A percentile compares a stretch with the other conserved stretches of the same genome.
These are phyloP conservation scores for Callocephalon fimbriatum DNA, from an alignment of 2,113 vertebrate genomes.

Conservation along the genomic window DNA sequence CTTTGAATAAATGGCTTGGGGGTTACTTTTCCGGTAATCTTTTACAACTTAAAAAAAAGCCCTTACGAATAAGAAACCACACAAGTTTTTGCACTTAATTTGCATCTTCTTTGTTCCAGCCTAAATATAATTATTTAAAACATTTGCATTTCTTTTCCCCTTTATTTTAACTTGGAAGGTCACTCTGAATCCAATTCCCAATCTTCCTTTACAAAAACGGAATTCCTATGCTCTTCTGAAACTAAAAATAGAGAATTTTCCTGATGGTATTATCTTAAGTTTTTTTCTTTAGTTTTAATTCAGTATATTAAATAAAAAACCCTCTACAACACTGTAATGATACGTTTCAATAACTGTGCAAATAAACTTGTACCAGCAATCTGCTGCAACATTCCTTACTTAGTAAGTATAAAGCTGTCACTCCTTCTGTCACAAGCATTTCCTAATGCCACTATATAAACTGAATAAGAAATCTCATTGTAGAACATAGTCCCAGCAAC, in stretches of 20 bases:
- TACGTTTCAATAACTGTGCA: neutral
- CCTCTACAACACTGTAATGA: neutral
- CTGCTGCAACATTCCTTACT: neutral
- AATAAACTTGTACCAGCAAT: neutral
- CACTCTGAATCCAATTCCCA: neutral
- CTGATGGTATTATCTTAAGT: neutral
- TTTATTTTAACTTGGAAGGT: neutral
- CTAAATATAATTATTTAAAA: neutral
- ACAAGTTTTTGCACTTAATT: constrained; percentile 2
- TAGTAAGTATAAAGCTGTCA: neutral
- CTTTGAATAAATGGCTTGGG: constrained; percentile 58
- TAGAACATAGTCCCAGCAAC: neutral
- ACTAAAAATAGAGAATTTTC: neutral
- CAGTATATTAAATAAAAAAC: neutral
- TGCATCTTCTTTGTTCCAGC: constrained; percentile 18
- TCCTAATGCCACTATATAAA: neutral
- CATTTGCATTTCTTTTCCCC: neutral
- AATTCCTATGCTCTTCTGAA: neutral
- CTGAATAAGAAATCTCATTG: neutral
- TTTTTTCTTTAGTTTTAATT: neutral
- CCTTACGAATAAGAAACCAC: constrained; percentile 6
- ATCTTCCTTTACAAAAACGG: neutral
- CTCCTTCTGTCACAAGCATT: neutral
- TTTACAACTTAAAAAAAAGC: constrained; percentile 18
- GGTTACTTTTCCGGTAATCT: constrained; percentile 53